phyloP scores from a whole-genome alignment of 2,888 invertebrate genomes.

The Agelastica alni region DNA sequence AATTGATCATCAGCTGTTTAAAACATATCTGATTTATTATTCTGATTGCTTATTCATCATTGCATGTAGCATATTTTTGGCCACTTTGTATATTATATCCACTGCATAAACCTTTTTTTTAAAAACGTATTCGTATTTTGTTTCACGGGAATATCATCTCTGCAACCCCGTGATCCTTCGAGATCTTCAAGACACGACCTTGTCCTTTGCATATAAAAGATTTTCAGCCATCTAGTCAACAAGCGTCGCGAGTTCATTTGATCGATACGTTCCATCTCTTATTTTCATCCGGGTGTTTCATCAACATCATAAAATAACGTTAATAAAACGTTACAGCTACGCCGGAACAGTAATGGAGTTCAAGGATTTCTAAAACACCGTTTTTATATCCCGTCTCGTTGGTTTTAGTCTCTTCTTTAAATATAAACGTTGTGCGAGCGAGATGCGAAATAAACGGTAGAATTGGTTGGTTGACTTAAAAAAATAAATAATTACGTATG shows the following conservation, averaged over 20 bases:
- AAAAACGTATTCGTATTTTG: too few relatives aligned
- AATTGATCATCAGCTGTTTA: too few relatives aligned
- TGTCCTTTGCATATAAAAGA: neutral
- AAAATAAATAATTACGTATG: too few relatives aligned
- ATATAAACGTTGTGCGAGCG: too few relatives aligned
- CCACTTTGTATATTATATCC: too few relatives aligned
- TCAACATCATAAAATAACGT: constrained; percentile 13
- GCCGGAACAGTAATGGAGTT: neutral
- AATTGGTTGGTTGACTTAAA: too few relatives aligned
- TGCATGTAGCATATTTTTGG: too few relatives aligned
- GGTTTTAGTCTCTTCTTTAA: neutral
- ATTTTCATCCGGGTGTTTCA: constrained; percentile 9
- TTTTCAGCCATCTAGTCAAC: constrained; percentile 7
- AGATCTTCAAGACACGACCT: neutral
- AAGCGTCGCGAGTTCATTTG: neutral
- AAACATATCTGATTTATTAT: too few relatives aligned
- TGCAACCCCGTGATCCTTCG: neutral
- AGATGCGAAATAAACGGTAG: too few relatives aligned
- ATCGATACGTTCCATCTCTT: constrained; percentile 2
- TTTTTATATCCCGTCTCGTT: neutral
- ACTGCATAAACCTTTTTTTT: too few relatives aligned
- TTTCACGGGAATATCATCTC: too few relatives aligned
- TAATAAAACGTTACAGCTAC: constrained; percentile 13
- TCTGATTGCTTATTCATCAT: too few relatives aligned
- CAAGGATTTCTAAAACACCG: constrained; percentile 3